Base-by-base conservation (phyloP, 2,888 invertebrate species). In the Phania funesta region DNA sequence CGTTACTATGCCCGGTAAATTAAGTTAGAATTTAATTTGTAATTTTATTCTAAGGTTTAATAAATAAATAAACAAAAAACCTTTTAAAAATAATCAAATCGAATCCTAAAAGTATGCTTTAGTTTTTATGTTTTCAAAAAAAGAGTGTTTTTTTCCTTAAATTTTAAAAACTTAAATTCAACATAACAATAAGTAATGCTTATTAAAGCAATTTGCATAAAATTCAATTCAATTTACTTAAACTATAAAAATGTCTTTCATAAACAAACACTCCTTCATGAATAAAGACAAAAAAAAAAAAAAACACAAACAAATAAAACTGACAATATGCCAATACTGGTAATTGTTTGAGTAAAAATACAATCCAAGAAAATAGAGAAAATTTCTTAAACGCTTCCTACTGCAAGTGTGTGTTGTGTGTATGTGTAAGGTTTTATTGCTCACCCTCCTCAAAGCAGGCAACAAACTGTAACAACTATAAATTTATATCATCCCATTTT, bases 241-340 rank as follows among this genome's bases (percentile, higher is more conserved):
- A 70, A 65, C 75, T 16, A 70, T 62, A 75, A 74, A 75, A 75
- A 38, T 70, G 64, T 80, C 64, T 38, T 75, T 20, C 68, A 65
- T 52, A 65, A 74, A 74, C 73, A 62, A 74, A 74, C 46, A 74
- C n/a, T 38, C 0, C 3, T 2, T 0, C 35, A 38, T 38, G n/a
- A 26, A 62, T 13, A 67, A 3, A 44, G 13, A n/a, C 9, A 22
- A 32, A 64, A 54, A 44, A 64, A 70, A 44, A 29, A 35, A 26
- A 74, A 44, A 41, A 16, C 16, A 22, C 56, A 67, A 48, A 75
- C 78, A 64, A 68, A 82, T 68, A 82, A 82, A 68, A 70, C 74
- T 82, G 81, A 82, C 77, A 82, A 82, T 78, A 82, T 82, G 81
- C 81, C 81, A 82, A 82, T 78, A 82, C 68, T 62, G 68, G 77